These are phyloP conservation scores for Misgurnus mizolepis DNA, from an alignment of 2,113 vertebrate species.

Conservation along the genomic window DNA sequence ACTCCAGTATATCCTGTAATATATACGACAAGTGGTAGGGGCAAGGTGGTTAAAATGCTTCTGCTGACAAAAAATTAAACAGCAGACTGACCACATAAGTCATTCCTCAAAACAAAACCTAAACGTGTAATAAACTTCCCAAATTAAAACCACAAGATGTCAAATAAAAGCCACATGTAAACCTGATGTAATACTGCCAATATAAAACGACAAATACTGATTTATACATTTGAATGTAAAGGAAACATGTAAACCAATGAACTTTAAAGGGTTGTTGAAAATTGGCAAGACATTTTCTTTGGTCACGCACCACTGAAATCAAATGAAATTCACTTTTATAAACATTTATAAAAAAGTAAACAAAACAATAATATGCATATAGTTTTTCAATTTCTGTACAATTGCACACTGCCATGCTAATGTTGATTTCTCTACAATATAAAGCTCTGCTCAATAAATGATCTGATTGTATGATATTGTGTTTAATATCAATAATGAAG, in stretches of 20 bases:
- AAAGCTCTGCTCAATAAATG: too few species aligned
- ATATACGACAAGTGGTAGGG: neutral
- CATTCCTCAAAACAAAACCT: conserved; percentile 14
- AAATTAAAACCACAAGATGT: neutral
- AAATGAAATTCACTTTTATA: neutral
- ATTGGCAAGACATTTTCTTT: neutral
- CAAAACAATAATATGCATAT: neutral
- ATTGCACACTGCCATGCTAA: conserved; percentile 15
- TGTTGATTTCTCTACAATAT: neutral
- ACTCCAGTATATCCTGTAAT: neutral
- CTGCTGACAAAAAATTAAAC: neutral
- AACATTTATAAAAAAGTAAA: neutral
- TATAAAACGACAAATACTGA: conserved; percentile 18
- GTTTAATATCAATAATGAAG: too few species aligned
- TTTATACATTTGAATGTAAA: conserved; percentile 12
- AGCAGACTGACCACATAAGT: conserved; percentile 8
- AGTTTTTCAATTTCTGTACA: conserved; percentile 7
- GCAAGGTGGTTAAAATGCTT: neutral
- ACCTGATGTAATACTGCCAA: neutral
- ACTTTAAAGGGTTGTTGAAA: neutral
- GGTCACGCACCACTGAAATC: conserved; percentile 13
- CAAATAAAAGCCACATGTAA: conserved; percentile 28
- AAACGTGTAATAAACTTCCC: neutral
- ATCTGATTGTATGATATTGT: too few species aligned
- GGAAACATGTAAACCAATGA: neutral